Evolutionary conservation across 37 sponge, comb jelly and placozoan genomes (phyloP).

Genomic region (Axinella damicornis): DNA sequence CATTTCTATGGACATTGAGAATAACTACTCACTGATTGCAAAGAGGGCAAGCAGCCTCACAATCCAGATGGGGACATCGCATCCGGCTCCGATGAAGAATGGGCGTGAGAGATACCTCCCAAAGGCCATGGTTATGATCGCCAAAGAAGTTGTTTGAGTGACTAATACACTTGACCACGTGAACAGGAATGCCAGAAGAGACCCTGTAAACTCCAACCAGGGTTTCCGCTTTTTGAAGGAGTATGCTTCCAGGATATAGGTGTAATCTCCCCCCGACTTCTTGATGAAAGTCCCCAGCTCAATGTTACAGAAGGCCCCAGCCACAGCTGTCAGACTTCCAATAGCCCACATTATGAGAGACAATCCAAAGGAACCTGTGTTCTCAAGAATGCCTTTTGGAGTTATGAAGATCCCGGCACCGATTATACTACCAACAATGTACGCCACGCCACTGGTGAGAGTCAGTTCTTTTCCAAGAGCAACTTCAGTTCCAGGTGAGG

Average conservation of each 20-base stretch:
- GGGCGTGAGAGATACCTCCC: conserved; percentile 51
- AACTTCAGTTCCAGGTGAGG: too few relatives aligned
- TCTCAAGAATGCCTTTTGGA: conserved; percentile 61
- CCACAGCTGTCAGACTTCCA: conserved; percentile 69
- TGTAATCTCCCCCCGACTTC: conserved; percentile 73
- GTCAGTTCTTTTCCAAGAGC: conserved; percentile 40
- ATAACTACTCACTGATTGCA: conserved; percentile 35
- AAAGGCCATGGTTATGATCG: conserved; percentile 53
- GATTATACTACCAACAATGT: conserved; percentile 68
- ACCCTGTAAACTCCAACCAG: conserved; percentile 34
- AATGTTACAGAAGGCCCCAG: conserved; percentile 74
- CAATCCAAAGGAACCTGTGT: conserved; percentile 70
- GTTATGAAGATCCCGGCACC: conserved; percentile 92
- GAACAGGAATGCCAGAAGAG: conserved; percentile 59
- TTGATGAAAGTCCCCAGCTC: conserved; percentile 69
- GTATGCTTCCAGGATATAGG: conserved; percentile 65
- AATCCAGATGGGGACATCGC: conserved; percentile 16
- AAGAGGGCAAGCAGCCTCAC: conserved; percentile 28
- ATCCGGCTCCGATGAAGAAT: conserved; percentile 33
- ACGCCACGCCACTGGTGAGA: conserved; percentile 22
- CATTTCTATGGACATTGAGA: too few relatives aligned
- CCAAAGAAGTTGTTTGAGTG: conserved; percentile 26
- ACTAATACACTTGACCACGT: conserved; percentile 52
- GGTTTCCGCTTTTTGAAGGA: conserved; percentile 52
- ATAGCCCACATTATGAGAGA: conserved; percentile 72